Conservation (phyloP, 2,888 invertebrate genomes). For the Beris morrisii region DNA sequence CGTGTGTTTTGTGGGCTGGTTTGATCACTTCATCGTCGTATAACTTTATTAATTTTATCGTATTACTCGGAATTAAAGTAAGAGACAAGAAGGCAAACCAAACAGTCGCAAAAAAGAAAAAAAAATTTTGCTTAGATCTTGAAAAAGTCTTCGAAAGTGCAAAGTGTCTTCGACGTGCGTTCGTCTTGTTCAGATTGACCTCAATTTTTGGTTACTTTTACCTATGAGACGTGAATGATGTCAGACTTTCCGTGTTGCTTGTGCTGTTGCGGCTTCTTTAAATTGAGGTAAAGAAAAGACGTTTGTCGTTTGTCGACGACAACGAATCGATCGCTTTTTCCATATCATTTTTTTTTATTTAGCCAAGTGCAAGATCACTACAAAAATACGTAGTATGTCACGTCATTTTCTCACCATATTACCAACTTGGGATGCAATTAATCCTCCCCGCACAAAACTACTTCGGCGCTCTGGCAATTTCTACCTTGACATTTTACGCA, state of each 20-base stretch:
- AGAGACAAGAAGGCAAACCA: no score
- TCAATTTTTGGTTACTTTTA: constrained; percentile 11
- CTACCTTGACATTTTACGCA: constrained; percentile 22
- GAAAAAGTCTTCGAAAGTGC: constrained; percentile 4
- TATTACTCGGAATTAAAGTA: no score
- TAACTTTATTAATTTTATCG: no score
- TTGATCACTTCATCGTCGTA: no score
- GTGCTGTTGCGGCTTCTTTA: not conserved
- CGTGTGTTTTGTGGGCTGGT: no score
- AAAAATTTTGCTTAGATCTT: not conserved
- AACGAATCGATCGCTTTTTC: no score
- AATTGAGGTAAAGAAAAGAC: no score
- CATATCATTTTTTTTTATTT: no score
- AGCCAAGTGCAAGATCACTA: no score
- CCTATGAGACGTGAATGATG: constrained; percentile 14
- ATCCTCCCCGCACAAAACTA: not conserved
- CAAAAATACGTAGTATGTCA: no score
- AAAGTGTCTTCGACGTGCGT: constrained; percentile 4
- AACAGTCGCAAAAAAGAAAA: not conserved
- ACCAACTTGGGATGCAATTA: not conserved
- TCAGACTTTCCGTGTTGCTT: constrained; percentile 8
- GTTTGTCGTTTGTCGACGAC: no score
- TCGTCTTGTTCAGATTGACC: constrained; percentile 6
- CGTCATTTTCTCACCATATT: no score
- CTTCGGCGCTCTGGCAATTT: not conserved